phyloP scores from a whole-genome alignment of 2,888 invertebrate genomes.

The Xestobium rufovillosum region DNA sequence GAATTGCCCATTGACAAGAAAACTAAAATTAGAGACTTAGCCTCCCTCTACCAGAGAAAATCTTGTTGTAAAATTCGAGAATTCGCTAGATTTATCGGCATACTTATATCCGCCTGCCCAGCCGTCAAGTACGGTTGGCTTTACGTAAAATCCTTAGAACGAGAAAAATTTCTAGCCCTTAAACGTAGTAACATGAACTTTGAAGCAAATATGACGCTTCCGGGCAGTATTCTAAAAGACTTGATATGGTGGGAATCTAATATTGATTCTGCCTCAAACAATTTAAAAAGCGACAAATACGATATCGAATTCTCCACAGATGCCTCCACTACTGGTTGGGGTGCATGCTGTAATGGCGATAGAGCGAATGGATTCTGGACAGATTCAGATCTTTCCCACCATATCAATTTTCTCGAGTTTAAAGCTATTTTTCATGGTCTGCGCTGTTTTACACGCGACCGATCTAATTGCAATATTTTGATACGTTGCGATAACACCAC shows the following conservation, averaged over 20 bases:
- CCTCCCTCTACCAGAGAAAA: constrained; percentile 1
- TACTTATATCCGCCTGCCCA: constrained; percentile 8
- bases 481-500: constrained; percentile 21
- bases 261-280: constrained; percentile 5
- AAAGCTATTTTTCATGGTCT: constrained; percentile 18
- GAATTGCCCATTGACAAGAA: constrained; percentile 4
- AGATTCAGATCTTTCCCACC: constrained; percentile 10
- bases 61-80: constrained; percentile 6
- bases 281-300: constrained; percentile 13
- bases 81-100: constrained; percentile 7
- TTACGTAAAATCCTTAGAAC: constrained; percentile 7
- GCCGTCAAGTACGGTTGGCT: constrained; percentile 10
- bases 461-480: constrained; percentile 14
- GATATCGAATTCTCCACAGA: constrained; percentile 20
- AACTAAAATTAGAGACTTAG: constrained; percentile 1
- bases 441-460: constrained; percentile 18
- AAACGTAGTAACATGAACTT: constrained; percentile 2
- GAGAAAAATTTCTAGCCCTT: constrained; percentile 7
- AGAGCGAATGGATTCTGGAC: constrained; percentile 17
- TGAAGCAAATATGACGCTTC: constrained; percentile 4
- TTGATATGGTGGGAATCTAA: constrained; percentile 9
- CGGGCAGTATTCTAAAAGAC: neutral
- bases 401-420: constrained; percentile 21
- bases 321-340: constrained; percentile 21
- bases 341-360: constrained; percentile 11